phyloP scores from a whole-genome alignment of 64 coral and sea anemone species.

The Actinia equina region DNA sequence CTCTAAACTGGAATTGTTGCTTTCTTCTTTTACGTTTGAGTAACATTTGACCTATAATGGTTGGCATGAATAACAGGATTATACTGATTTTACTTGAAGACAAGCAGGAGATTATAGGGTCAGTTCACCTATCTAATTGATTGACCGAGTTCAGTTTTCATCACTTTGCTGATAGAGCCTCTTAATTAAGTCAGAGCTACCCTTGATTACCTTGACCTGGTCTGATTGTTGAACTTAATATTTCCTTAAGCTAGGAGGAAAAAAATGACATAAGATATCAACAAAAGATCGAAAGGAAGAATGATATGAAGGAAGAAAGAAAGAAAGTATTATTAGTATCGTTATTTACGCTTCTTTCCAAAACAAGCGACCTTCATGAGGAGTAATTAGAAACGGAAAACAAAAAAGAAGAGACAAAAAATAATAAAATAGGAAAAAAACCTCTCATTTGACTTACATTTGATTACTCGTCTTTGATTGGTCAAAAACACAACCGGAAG shows the following conservation, averaged over 20 bases:
- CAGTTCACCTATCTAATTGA: not conserved
- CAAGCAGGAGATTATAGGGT: not conserved
- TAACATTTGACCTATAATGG: no score
- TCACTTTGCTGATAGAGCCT: not conserved
- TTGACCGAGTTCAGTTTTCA: not conserved
- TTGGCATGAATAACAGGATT: no score
- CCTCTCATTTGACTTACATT: not conserved
- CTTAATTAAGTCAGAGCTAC: not conserved
- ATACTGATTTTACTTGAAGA: not conserved
- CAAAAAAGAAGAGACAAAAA: not conserved
- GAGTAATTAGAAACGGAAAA: constrained; percentile 1
- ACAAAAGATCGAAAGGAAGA: not conserved
- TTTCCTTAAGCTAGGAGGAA: not conserved
- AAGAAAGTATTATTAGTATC: not conserved
- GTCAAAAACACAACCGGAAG: constrained; percentile 6
- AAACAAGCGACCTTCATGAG: not conserved
- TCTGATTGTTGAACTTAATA: not conserved
- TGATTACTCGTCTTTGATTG: constrained; percentile 3
- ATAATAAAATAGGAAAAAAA: not conserved
- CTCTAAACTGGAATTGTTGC: no score
- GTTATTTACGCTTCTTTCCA: not conserved
- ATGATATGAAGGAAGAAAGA: not conserved
- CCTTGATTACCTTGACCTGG: not conserved
- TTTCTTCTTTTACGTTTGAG: no score
- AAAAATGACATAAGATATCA: not conserved